These are phyloP conservation scores for Echeneis naucrates DNA, from an alignment of 2,797 vertebrate species.

Conservation along the genomic window DNA sequence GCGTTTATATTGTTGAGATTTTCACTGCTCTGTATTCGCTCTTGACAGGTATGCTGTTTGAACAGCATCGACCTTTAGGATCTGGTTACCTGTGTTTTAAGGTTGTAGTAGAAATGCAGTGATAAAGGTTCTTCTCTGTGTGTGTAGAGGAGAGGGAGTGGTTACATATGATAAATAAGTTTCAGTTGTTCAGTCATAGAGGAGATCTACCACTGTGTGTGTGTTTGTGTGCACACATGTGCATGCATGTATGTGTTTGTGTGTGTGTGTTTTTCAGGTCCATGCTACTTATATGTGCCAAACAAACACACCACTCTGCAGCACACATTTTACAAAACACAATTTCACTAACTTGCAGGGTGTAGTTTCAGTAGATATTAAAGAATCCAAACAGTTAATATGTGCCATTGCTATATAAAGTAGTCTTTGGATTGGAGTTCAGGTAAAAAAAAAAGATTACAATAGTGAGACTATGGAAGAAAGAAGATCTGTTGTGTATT, in stretches of 20 bases:
- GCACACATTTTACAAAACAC: slow-evolving; percentile 36
- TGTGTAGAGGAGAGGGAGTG: slow-evolving; percentile 26
- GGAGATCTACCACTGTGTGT: slow-evolving; percentile 53
- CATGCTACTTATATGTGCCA: slow-evolving; percentile 43
- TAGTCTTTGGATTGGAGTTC: slow-evolving; percentile 19
- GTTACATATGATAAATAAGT: slow-evolving; percentile 52
- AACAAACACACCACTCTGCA: slow-evolving; percentile 43
- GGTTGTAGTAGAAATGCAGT: slow-evolving; percentile 17
- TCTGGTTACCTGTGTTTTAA: slow-evolving; percentile 35
- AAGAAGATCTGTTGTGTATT: slow-evolving; percentile 12
- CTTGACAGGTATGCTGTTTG: slow-evolving; percentile 36
- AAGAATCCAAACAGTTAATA: slow-evolving; percentile 23
- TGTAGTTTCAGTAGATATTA: slow-evolving; percentile 29
- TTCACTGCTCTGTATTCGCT: slow-evolving; percentile 30
- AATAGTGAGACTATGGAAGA: slow-evolving; percentile 13
- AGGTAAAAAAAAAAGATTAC: not conserved
- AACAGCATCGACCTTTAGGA: slow-evolving; percentile 46
- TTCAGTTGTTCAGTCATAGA: slow-evolving; percentile 50
- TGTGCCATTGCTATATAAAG: slow-evolving; percentile 37
- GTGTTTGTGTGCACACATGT: slow-evolving; percentile 15
- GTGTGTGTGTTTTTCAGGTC: slow-evolving; percentile 41
- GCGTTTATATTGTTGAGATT: slow-evolving; percentile 26
- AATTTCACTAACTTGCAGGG: slow-evolving; percentile 32
- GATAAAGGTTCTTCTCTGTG: slow-evolving; percentile 29
- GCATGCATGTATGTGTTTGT: too few species aligned